These are phyloP conservation scores for Aplysina aerophoba DNA, from an alignment of 37 sponge, comb jelly and placozoan genomes.

Conservation along the genomic window DNA sequence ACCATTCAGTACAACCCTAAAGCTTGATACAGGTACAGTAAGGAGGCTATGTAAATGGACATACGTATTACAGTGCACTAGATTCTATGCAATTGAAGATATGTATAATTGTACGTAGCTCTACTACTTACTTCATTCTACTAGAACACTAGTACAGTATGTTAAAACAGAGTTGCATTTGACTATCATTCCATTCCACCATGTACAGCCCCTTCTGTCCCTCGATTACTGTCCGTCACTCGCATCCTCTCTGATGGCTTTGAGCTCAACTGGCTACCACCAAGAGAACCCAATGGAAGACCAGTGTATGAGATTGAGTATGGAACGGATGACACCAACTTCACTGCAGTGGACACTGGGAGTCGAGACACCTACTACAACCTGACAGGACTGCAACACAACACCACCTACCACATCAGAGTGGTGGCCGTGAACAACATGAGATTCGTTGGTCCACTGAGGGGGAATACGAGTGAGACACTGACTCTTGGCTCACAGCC, in stretches of 20 bases:
- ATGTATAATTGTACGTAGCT: no score
- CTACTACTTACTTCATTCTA: no score
- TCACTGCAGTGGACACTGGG: conserved; percentile 6
- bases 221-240: neutral
- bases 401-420: conserved; percentile 30
- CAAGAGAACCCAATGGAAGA: conserved; percentile 28
- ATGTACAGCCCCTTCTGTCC: neutral
- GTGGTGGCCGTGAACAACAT: conserved; percentile 20
- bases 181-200: neutral
- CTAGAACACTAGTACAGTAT: no score
- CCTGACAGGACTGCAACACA: conserved; percentile 27
- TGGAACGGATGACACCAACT: neutral
- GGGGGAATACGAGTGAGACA: no score
- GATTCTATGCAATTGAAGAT: no score
- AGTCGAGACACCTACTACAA: conserved; percentile 25
- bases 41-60: no score
- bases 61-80: no score
- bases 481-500: no score
- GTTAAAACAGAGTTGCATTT: no score
- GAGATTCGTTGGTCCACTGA: neutral
- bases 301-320: neutral
- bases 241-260: neutral
- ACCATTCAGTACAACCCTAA: neutral
- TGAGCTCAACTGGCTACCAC: conserved; percentile 26
- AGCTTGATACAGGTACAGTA: no score